These are phyloP conservation scores for Cheilosia variabilis DNA, from an alignment of 2,888 invertebrate genomes.

Conservation along the genomic window DNA sequence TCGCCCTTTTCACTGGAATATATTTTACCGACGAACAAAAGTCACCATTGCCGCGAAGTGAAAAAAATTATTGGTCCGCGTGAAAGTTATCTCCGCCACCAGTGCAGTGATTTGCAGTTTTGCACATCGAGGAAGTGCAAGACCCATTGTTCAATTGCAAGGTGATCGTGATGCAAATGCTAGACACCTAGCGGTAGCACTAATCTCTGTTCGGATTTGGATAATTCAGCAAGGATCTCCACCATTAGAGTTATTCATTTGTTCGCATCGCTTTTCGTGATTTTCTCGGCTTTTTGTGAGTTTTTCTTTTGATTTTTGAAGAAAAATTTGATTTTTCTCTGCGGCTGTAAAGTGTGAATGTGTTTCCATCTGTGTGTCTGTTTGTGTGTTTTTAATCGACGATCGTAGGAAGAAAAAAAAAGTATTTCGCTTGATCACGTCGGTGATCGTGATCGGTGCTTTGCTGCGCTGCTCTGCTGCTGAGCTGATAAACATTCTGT, in stretches of 20 bases:
- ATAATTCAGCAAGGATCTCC: neutral
- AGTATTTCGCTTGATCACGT: constrained; percentile 52
- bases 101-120: constrained; percentile 37
- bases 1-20: constrained; percentile 12
- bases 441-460: constrained; percentile 11
- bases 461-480: neutral
- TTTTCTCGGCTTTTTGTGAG: constrained; percentile 51
- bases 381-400: constrained; percentile 15
- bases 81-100: constrained; percentile 18
- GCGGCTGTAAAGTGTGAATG: neutral
- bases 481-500: constrained; percentile 64
- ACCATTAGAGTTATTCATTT: neutral
- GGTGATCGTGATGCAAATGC: constrained; percentile 32
- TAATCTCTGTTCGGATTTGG: neutral
- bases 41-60: constrained; percentile 15
- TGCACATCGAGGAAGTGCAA: constrained; percentile 42
- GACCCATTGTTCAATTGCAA: constrained; percentile 54
- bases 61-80: neutral
- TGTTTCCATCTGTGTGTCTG: constrained; percentile 7
- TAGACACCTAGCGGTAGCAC: constrained; percentile 12
- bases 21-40: neutral
- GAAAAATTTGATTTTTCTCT: constrained; percentile 50
- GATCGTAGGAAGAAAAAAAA: constrained; percentile 39
- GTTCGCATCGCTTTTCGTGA: constrained; percentile 2
- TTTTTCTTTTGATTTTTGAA: constrained; percentile 60